phyloP scores from a whole-genome alignment of 2,797 vertebrate genomes.

The Cirrhinus mrigala region DNA sequence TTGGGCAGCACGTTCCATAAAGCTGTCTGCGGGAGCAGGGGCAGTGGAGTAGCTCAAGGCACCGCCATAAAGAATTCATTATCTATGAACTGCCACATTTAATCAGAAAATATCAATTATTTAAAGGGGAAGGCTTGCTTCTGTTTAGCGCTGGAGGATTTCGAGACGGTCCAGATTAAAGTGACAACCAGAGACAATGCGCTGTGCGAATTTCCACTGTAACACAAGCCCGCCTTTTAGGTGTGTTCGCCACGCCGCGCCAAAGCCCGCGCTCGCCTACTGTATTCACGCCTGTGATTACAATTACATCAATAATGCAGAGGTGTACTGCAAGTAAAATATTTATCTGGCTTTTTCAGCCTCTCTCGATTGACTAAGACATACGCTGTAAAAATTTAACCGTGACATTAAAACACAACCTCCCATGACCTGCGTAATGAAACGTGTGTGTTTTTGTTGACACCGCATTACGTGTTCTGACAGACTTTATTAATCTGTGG shows the following conservation, averaged over 20 bases:
- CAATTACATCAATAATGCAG: slow-evolving; percentile 73
- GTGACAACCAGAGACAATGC: slow-evolving; percentile 69
- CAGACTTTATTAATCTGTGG: slow-evolving; percentile 82
- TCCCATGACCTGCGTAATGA: slow-evolving; percentile 77
- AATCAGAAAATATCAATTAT: slow-evolving; percentile 98
- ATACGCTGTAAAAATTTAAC: slow-evolving; percentile 69
- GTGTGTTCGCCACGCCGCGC: slow-evolving; percentile 61
- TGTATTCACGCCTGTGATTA: slow-evolving; percentile 58
- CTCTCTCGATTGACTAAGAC: slow-evolving; percentile 69
- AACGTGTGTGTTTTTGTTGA: slow-evolving; percentile 79
- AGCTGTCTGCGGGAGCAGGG: slow-evolving; percentile 90
- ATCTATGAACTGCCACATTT: slow-evolving; percentile 91
- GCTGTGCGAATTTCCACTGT: slow-evolving; percentile 66
- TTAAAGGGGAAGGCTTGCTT: slow-evolving; percentile 89
- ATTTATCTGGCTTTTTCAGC: slow-evolving; percentile 77
- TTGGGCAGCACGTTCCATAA: slow-evolving; percentile 92
- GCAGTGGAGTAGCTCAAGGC: slow-evolving; percentile 94
- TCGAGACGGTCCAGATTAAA: slow-evolving; percentile 75
- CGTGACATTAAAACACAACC: slow-evolving; percentile 75
- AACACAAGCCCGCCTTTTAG: slow-evolving; percentile 56
- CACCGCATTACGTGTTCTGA: slow-evolving; percentile 80
- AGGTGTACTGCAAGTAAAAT: slow-evolving; percentile 73
- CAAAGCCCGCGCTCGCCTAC: slow-evolving; percentile 58
- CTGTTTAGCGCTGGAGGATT: slow-evolving; percentile 84
- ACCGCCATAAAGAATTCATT: slow-evolving; percentile 91